Evolutionary conservation across 1,140 invertebrate genomes (phyloP).

Genomic region (Lucilia cuprina): DNA sequence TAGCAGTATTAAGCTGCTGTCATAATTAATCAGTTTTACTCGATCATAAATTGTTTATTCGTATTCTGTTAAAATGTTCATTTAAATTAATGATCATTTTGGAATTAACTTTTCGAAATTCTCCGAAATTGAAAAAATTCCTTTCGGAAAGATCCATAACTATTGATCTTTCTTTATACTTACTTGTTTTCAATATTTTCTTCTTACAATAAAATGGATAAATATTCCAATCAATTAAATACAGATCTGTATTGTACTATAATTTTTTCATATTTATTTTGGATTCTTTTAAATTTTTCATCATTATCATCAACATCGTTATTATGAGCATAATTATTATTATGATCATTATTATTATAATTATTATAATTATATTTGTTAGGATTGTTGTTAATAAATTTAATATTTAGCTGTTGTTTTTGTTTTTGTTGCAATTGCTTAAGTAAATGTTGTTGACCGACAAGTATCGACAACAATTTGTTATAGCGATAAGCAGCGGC

Average conservation of each 20-base stretch:
- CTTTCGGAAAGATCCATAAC: no score
- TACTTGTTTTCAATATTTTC: neutral
- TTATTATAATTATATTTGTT: slow-evolving; percentile 36
- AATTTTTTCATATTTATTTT: slow-evolving; percentile 63
- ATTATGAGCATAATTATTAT: slow-evolving; percentile 43
- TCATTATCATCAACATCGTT: slow-evolving; percentile 45
- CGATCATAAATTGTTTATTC: no score
- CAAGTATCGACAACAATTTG: neutral
- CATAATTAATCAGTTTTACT: no score
- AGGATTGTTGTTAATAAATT: slow-evolving; percentile 27
- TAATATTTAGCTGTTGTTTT: slow-evolving; percentile 10
- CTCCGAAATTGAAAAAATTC: no score
- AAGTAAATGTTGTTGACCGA: neutral
- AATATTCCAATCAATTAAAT: slow-evolving; percentile 49
- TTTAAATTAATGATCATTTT: no score
- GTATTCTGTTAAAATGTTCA: no score
- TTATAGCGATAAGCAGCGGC: neutral
- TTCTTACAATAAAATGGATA: neutral
- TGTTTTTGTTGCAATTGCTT: neutral
- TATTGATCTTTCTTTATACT: neutral
- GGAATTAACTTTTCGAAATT: no score
- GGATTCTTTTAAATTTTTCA: slow-evolving; percentile 61
- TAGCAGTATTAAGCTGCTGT: no score
- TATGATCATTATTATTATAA: slow-evolving; percentile 47
- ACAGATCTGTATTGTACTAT: slow-evolving; percentile 63